Base-by-base conservation (phyloP, 1,140 invertebrate genomes). In the Fopius arisanus region DNA sequence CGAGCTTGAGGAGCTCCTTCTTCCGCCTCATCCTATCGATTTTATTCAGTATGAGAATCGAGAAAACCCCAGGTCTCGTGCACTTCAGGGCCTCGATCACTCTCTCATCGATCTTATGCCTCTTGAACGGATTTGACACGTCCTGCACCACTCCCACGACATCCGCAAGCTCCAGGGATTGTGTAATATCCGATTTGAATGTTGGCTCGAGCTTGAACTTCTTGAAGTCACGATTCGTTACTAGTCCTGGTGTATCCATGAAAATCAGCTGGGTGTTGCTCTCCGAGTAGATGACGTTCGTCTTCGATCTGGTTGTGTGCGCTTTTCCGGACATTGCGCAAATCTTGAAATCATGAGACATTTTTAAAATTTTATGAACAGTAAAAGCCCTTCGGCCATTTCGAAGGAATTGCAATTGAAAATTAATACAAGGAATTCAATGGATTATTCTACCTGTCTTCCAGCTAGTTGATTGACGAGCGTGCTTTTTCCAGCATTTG, bases 401-500 rank as follows among this genome's bases (percentile, higher is more conserved):
- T 37, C 33, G 5, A 12, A 4, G 12, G 33, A 6, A 12, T 4
- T 37, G 4, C 33, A 37, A 37, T 12, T n/a, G n/a, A n/a, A n/a
- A 37, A 4, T 37, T 37, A 37, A 37, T 6, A 37, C 4, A 37
- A 37, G 12, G 12, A 37, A n/a, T 43, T 43, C 10, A 43, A 43
- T 4, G 14, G 4, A 48, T 48, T 12, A 16, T 48, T 19, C 87
- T 89, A 96, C 95, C 83, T 92, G 92, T 88, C 95, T 91, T 59
- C 92, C 90, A 41, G 95, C 89, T 26, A 98, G 89, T 81, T 91
- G 89, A 90, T 99, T 99, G 33, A 97, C 93, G 2, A 99, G 88
- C 0, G 97, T 98, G 87, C 96, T 98, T 87, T 99, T 99, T 48
- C 97, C 97, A 73, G 92, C 92, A 90, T 98, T 98, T 19, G 97